phyloP scores from a whole-genome alignment of 35 echinoderm and acorn worm species.

The Strongylocentrotus purpuratus region DNA sequence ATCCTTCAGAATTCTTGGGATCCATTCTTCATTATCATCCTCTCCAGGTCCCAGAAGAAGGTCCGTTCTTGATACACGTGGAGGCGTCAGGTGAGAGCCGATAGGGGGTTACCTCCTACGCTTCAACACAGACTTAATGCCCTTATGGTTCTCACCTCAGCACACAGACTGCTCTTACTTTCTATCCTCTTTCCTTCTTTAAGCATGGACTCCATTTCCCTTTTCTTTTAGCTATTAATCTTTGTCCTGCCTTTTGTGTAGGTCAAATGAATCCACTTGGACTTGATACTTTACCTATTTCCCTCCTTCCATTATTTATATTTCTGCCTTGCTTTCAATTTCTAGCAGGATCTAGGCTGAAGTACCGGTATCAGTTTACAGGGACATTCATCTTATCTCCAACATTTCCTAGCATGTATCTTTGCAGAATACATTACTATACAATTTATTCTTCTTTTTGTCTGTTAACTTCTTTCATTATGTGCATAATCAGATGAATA shows the following conservation, averaged over 20 bases:
- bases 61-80: background rate
- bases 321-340: background rate
- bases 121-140: background rate
- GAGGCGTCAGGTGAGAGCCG: background rate
- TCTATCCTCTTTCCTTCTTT: background rate
- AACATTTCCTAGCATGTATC: background rate
- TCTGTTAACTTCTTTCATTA: background rate
- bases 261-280: background rate
- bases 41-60: background rate
- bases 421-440: background rate
- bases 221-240: background rate
- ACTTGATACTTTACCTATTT: background rate
- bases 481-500: background rate
- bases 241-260: background rate
- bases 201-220: background rate
- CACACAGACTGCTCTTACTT: no score
- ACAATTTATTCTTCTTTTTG: background rate
- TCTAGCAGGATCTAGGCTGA: background rate
- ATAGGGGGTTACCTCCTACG: background rate
- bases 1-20: background rate
- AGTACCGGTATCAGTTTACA: background rate
- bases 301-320: background rate
- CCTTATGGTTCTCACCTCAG: background rate
- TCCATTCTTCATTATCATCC: background rate
- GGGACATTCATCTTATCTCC: background rate